These are phyloP conservation scores for Geothlypis trichas DNA, from an alignment of 2,113 vertebrate genomes.

Conservation along the genomic window DNA sequence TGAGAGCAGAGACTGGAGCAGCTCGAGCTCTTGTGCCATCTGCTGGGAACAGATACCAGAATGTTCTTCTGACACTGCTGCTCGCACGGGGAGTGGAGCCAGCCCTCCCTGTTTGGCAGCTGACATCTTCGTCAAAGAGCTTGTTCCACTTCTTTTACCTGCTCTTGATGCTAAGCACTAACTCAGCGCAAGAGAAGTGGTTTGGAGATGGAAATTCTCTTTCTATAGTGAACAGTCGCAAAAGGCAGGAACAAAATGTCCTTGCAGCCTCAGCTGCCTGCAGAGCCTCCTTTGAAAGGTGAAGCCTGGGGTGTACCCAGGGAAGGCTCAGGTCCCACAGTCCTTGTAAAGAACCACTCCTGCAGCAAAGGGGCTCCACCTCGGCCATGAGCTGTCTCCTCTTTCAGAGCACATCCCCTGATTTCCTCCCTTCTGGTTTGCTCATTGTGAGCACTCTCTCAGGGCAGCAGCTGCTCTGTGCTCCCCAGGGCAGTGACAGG, in stretches of 20 bases:
- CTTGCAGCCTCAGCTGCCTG: not conserved
- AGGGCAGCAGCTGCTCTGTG: not conserved
- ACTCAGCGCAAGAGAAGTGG: not conserved
- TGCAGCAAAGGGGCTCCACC: accelerated
- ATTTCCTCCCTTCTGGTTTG: not conserved
- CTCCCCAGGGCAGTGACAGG: not conserved
- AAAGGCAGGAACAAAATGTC: not conserved
- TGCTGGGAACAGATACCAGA: not conserved
- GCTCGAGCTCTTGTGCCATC: not conserved
- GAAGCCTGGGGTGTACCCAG: not conserved
- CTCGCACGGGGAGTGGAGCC: not conserved
- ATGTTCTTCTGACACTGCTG: not conserved
- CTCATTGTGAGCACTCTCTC: accelerated
- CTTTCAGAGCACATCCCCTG: accelerated
- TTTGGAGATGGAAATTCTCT: not conserved
- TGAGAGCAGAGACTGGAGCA: not conserved
- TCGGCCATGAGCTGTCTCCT: not conserved
- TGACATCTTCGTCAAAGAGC: not conserved
- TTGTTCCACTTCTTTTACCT: not conserved
- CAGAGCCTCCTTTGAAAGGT: not conserved
- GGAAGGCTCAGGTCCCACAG: not conserved
- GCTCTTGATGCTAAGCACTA: not conserved
- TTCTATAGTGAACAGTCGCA: not conserved
- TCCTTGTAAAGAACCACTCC: not conserved
- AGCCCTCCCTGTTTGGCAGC: not conserved